Evolutionary conservation across 1,140 invertebrate species (phyloP), one percentile per base, ranked within the genome.

Genomic region (Cardiocondyla obscurior): DNA sequence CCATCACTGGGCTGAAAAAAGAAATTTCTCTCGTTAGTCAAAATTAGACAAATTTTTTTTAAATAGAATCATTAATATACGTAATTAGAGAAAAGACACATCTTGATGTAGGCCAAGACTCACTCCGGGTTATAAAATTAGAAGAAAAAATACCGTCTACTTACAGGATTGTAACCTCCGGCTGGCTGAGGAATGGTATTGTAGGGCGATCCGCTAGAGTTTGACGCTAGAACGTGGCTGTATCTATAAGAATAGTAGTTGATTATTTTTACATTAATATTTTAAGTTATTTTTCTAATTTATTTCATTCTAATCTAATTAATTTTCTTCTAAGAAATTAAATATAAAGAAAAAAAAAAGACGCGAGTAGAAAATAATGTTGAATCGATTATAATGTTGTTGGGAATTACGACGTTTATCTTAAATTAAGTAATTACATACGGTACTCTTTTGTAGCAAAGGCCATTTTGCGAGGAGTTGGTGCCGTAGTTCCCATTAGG

Each of bases 391-490:
- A 10, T 36, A 14, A 10, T 36, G 8, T 28, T 25, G 25, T 16
- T 19, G 22, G 36, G 6, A n/a, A 14, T 39, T 72, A 25, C 22
- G 8, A 4, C 22, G 2, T 30, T 67, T 0, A 12, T 39, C 10
- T 65, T 10, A 12, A 77, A 44, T 6, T 12, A 42, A 42, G 3
- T 12, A 1, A 30, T 51, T 83, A 91, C 92, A 93, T 84, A 94
- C 93, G 90, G 90, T 55, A 94, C 86, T 65, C 89, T 90, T 74
- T 92, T 94, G 69, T 92, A 91, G 81, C 93, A 94, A 39, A 91
- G 89, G 36, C 91, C 91, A 81, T 88, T 89, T 74, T 90, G 89
- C 10, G 82, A 85, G 0, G 89, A 76, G 22, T 85, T 87, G 14
- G n/a, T 19, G 10, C 14, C 8, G 0, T 42, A 77, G 39, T 46